Percentiles rank a stretch among this genome's conserved stretches.
Evolutionary conservation across 2,797 vertebrate species (phyloP).

Genomic region (Prionace glauca): DNA sequence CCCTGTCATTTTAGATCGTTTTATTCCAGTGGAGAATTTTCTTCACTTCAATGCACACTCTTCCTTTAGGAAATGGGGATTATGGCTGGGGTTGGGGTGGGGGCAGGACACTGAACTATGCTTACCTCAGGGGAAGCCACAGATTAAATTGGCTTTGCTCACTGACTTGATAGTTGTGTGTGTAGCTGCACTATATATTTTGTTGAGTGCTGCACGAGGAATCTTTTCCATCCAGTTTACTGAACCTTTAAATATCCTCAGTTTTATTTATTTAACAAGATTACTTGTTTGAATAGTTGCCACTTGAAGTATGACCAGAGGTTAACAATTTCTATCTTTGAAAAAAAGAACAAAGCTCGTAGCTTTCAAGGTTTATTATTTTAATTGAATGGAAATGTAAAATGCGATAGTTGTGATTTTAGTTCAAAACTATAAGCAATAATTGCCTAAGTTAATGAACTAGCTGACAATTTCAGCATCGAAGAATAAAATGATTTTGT

Average conservation of each 20-base stretch:
- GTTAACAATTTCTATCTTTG: neutral
- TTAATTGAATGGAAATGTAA: neutral
- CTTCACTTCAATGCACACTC: conserved; percentile 90
- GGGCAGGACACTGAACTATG: conserved; percentile 67
- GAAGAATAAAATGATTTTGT: neutral
- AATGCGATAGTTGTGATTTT: conserved; percentile 2
- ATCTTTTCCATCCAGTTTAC: conserved; percentile 8
- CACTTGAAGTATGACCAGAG: conserved; percentile 31
- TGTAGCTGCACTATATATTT: conserved; percentile 44
- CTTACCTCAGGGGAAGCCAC: conserved; percentile 76
- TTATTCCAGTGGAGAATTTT: conserved; percentile 85
- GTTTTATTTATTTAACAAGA: conserved; percentile 32
- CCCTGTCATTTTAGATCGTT: conserved; percentile 97
- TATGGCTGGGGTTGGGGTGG: conserved; percentile 68
- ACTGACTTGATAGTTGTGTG: conserved; percentile 67
- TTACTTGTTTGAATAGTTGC: conserved; percentile 8
- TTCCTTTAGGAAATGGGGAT: conserved; percentile 87
- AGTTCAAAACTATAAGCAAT: neutral
- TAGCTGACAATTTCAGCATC: neutral
- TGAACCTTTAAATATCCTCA: conserved; percentile 35
- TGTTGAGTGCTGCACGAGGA: conserved; percentile 19
- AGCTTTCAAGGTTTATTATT: neutral
- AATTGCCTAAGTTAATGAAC: neutral
- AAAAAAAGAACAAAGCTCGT: neutral
- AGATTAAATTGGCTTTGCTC: conserved; percentile 84